Evolutionary conservation across 2,888 invertebrate genomes (phyloP), one percentile per base, ranked within the genome.

Genomic region (Erebia epiphron): DNA sequence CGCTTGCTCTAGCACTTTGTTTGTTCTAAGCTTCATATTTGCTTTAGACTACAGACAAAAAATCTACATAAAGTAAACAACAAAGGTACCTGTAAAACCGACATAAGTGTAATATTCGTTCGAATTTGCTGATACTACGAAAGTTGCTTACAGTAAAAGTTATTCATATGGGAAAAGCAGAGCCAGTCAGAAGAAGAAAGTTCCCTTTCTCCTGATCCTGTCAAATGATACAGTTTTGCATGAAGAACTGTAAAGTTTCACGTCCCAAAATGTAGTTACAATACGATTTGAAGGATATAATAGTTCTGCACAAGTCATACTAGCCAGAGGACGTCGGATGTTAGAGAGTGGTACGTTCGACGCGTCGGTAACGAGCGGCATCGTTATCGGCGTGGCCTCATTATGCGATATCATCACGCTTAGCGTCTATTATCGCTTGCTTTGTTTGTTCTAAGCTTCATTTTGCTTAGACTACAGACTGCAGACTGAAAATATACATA

Each of bases 381-480:
- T 89, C 88, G 88, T 89, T 89, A 79, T 77, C 82, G 79, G 26
- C 26, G 78, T 77, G 76, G 79, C 81, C 85, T 87, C 88, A 88
- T 88, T 88, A 88, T 80, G 77, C 79, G 77, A 77, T 77, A 76
- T 75, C 75, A 74, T 78, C 76, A 70, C 73, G 70, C 72, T 72
- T 73, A 75, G 69, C 75, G 73, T 73, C 76, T 74, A 75, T 75
- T 74, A 76, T 75, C 73, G 67, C 75, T 69, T 67, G 70, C 70
- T 75, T 72, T 50, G n/a, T n/a, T 76, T 75, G 73, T 73, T 73
- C 74, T 74, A 74, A 72, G 66, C 74, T 62, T 62, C n/a, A 70
- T 68, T 72, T 65, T 41, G 57, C 56, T 63, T 68, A 63, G 50
- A 57, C 7, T 26, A 26, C 26, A 46, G 11, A 46, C 10, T 10